These are phyloP conservation scores for Megamerina dolium DNA, from an alignment of 2,888 invertebrate genomes.

Conservation along the genomic window DNA sequence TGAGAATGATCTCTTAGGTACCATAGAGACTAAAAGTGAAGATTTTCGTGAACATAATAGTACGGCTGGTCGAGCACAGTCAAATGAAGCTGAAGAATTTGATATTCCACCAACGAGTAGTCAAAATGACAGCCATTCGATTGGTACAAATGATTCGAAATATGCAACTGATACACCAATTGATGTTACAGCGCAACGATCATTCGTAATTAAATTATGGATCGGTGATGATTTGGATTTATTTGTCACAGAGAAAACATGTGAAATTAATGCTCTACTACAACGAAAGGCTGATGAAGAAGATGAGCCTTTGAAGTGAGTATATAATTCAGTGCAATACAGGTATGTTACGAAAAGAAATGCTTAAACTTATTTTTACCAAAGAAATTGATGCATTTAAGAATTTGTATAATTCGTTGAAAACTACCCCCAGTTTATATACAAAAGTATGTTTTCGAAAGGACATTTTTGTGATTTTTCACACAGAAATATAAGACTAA, in stretches of 20 bases:
- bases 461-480: no score
- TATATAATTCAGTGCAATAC: not conserved
- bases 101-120: no score
- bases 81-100: not conserved
- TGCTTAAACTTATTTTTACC: no score
- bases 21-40: not conserved
- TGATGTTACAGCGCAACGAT: no score
- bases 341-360: no score
- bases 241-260: slow-evolving; percentile 4
- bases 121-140: no score
- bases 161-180: no score
- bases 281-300: not conserved
- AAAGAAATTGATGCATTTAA: no score
- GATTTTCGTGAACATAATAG: not conserved
- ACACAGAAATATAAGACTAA: no score
- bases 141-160: not conserved
- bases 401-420: no score
- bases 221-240: slow-evolving; percentile 14
- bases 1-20: not conserved
- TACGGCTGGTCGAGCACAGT: slow-evolving; percentile 16
- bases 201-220: slow-evolving; percentile 14
- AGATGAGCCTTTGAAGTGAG: slow-evolving; percentile 2
- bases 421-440: no score
- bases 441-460: no score
- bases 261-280: slow-evolving; percentile 9